Evolutionary conservation across 2,888 invertebrate species (phyloP).

Genomic region (Drosophila mettleri): DNA sequence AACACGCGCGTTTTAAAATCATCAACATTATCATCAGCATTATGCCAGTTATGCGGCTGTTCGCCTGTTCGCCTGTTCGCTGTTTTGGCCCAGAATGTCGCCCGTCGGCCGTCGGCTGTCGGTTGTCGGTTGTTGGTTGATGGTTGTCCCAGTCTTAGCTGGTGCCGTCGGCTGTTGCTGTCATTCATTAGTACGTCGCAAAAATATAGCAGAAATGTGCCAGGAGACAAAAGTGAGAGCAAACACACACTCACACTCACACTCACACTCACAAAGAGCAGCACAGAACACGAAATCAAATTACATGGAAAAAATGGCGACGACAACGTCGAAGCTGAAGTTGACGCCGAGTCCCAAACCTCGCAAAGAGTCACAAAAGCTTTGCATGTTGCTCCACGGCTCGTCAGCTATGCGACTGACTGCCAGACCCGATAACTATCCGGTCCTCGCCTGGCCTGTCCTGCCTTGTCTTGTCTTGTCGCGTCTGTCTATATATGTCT

Average conservation of each 20-base stretch:
- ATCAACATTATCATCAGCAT: constrained; percentile 80
- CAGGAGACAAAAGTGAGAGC: constrained; percentile 34
- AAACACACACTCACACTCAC: constrained; percentile 4
- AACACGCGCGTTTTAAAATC: constrained; percentile 80
- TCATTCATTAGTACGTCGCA: constrained; percentile 73
- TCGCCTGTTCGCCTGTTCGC: constrained; percentile 42
- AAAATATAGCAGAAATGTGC: constrained; percentile 63
- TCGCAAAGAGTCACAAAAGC: constrained; percentile 40
- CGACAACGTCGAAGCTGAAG: constrained; percentile 12
- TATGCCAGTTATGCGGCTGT: constrained; percentile 78
- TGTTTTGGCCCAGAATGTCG: constrained; percentile 18
- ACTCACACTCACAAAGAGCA: constrained; percentile 15
- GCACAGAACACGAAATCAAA: constrained; percentile 74
- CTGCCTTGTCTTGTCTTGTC: constrained; percentile 1
- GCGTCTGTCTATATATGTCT: constrained; percentile 8
- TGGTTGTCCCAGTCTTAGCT: too few species aligned
- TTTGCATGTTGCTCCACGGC: constrained; percentile 56
- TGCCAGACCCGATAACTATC: constrained; percentile 51
- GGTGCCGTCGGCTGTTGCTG: constrained; percentile 70
- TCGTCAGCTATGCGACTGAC: constrained; percentile 26
- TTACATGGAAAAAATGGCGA: constrained; percentile 59
- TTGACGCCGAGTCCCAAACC: constrained; percentile 41
- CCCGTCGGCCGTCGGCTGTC: not conserved
- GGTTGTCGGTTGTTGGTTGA: constrained; percentile 10
- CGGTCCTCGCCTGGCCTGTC: too few species aligned